Evolutionary conservation across 1,140 invertebrate species (phyloP).

Genomic region (Cotesia glomerata): DNA sequence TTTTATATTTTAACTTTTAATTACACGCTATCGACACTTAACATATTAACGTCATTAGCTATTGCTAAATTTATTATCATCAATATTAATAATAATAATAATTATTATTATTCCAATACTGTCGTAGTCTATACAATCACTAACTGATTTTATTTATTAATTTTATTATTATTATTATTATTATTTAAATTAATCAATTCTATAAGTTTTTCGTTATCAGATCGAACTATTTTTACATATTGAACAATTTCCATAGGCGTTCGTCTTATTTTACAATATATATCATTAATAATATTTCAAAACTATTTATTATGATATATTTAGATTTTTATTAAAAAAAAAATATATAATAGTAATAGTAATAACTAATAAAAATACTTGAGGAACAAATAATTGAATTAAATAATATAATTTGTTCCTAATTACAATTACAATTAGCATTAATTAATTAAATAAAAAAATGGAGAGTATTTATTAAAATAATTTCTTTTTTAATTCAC

Average conservation of each 20-base stretch:
- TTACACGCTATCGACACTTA: not conserved
- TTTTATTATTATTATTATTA: too few relatives aligned
- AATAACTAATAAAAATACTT: constrained; percentile 6
- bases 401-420: too few relatives aligned
- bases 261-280: constrained; percentile 25
- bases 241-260: constrained; percentile 30
- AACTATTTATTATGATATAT: not conserved
- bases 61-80: not conserved
- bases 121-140: constrained; percentile 31
- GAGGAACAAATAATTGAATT: not conserved
- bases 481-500: not conserved
- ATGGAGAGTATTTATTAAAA: constrained; percentile 1
- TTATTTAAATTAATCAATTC: constrained; percentile 1
- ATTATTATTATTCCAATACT: constrained; percentile 14
- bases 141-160: not conserved
- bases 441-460: not conserved
- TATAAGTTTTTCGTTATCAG: not conserved
- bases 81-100: too few relatives aligned
- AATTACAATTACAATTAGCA: not conserved
- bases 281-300: constrained; percentile 4
- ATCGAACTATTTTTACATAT: constrained; percentile 31
- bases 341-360: not conserved
- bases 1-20: not conserved
- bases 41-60: not conserved
- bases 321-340: constrained; percentile 5